A percentile compares a stretch with the other conserved stretches of the same genome.
These are phyloP conservation scores for Hirtodrosophila duncani DNA, from an alignment of 2,888 invertebrate genomes.

Conservation along the genomic window DNA sequence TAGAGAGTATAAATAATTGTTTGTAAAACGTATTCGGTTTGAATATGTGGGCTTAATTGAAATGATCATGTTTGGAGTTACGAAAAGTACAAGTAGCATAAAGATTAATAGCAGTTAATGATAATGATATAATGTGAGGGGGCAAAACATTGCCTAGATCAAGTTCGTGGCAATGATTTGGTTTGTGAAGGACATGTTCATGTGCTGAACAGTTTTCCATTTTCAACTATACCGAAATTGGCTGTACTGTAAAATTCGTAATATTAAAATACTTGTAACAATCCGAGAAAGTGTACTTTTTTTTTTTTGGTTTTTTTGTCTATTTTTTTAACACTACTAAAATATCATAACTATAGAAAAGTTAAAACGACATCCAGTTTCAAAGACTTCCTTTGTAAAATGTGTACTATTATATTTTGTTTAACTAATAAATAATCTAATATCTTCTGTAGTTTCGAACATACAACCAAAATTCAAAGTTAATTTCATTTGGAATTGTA, in stretches of 20 bases:
- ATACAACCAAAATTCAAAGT: constrained; percentile 53
- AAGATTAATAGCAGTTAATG: constrained; percentile 30
- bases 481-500: constrained; percentile 20
- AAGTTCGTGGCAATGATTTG: too few relatives aligned
- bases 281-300: constrained; percentile 12
- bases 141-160: constrained; percentile 2
- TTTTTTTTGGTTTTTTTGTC: not conserved
- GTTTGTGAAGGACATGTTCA: too few relatives aligned
- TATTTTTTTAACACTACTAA: constrained; percentile 40
- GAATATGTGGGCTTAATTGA: constrained; percentile 52
- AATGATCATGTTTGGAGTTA: constrained; percentile 50
- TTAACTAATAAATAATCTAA: constrained; percentile 4
- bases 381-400: too few relatives aligned
- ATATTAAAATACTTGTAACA: constrained; percentile 19
- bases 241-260: constrained; percentile 42
- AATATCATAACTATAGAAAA: constrained; percentile 16
- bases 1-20: constrained; percentile 45
- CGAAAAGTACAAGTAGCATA: constrained; percentile 42
- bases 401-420: too few relatives aligned
- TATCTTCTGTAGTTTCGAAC: constrained; percentile 10
- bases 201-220: too few relatives aligned
- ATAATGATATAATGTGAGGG: constrained; percentile 18
- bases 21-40: constrained; percentile 37
- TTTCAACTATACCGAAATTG: too few relatives aligned
- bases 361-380: constrained; percentile 8